Base-by-base conservation (phyloP, 2,797 vertebrate genomes). In the Sarcophilus harrisii region DNA sequence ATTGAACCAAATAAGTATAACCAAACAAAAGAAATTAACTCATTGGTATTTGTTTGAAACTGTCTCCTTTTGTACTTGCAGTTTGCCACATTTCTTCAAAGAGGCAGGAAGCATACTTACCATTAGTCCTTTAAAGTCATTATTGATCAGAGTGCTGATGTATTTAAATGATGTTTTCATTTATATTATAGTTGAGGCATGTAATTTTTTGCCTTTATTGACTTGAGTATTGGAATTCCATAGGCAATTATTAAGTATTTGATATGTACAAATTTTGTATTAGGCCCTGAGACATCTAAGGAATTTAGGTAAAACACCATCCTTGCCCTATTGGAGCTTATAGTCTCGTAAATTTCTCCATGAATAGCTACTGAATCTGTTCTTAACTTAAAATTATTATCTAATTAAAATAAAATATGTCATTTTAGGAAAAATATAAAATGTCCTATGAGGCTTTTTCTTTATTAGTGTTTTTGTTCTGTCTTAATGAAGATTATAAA, bases 371-470 rank as follows among this genome's bases (percentile, higher is more conserved):
- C 38, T 27, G 38, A 87, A 3, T 21, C 38, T 81, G 4, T 87
- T 87, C 38, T 87, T 87, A 87, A 27, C 38, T 49, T 87, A 87
- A 49, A 87, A 87, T 87, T 87, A 38, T 81, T 81, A 45, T 2
- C 21, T 81, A 81, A 81, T 81, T 24, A 24, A 73, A 73, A 73
- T 73, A 38, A 24, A 81, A 81, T 73, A 29, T 81, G 38, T 81
- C 24, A 32, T 92, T 97, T 95, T 97, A 92, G 95, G 81, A 32
- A 93, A 96, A 94, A 16, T 5, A 4, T 58, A 87, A 87, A 59
- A 8, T 91, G 57, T 93, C 91, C 92, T 59, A 52, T 91, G 32
- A 52, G 24, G 45, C 90, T 4, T 90, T 95, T 96, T 55, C 54
- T 55, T 95, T 93, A 93, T 57, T 58, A 55, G 8, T 32, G 73